These are phyloP conservation scores for Merodon equestris DNA, from an alignment of 2,888 invertebrate species.

Conservation along the genomic window DNA sequence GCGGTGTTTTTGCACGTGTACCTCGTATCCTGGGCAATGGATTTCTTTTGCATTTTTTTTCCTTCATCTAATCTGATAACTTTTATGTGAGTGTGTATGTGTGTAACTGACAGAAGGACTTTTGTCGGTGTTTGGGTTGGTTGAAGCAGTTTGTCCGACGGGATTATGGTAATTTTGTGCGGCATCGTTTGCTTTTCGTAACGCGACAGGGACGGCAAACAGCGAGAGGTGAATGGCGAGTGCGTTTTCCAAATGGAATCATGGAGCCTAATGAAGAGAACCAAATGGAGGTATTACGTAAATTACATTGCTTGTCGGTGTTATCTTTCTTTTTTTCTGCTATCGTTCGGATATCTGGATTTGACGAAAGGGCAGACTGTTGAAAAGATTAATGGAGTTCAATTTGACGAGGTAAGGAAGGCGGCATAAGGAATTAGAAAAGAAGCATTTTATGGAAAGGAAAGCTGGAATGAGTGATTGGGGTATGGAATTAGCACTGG, in stretches of 20 bases:
- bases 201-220: too few relatives aligned
- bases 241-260: conserved; percentile 60
- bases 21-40: conserved; percentile 23
- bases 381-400: conserved; percentile 54
- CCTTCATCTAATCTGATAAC: not conserved
- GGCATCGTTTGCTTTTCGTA: conserved; percentile 52
- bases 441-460: conserved; percentile 21
- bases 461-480: conserved; percentile 2
- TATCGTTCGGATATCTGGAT: not conserved
- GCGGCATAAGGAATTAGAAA: not conserved
- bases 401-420: conserved; percentile 23
- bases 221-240: conserved; percentile 31
- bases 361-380: not conserved
- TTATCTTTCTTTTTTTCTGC: conserved; percentile 16
- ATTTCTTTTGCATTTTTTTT: conserved; percentile 25
- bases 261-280: conserved; percentile 64
- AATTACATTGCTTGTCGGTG: conserved; percentile 59
- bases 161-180: conserved; percentile 65
- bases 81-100: too few relatives aligned
- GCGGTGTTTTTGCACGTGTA: conserved; percentile 25
- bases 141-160: conserved; percentile 63
- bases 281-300: conserved; percentile 65
- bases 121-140: conserved; percentile 12
- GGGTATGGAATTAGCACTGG: conserved; percentile 21
- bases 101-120: not conserved